Evolutionary conservation across 92 coral and sea anemone genomes (phyloP), one percentile per base, ranked within the genome.

Genomic region (Desmophyllum pertusum): DNA sequence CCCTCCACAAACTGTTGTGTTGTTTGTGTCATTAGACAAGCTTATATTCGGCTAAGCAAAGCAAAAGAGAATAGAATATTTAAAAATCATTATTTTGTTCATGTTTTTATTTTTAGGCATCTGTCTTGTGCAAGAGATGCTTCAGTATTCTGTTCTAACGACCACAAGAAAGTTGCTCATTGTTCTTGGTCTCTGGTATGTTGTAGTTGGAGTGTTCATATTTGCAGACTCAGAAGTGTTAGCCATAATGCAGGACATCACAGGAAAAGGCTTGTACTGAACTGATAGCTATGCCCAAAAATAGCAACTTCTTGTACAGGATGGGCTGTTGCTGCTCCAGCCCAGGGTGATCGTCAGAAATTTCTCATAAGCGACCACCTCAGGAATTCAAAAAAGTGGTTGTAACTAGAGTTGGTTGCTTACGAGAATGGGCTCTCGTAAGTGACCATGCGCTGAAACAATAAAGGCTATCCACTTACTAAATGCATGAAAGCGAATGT

Each of bases 181-280:
- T 51, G 89, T 65, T 18, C 79, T 94, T 41, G 98, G 98, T 46
- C 87, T 81, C 15, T 21, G 87, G 15, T 96, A 90, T 46, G 98
- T 90, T 10, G 88, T 86, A 15, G 71, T 96, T n/a, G 98, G 98
- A 81, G 87, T 84, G 15, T 95, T 95, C 69, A 81, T 95, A 70
- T 95, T 95, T 87, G 94, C 88, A 3, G 94, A 93, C 80, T 93
- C 98, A 7, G 98, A 93, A 84, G 92, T 94, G 63, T 81, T 91
- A 27, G 94, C 98, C 8, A 74, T 95, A 42, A 88, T 86, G 93
- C 83, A 93, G 70, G 98, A 93, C 67, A 72, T 95, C 31, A 83
- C 39, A 59, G 75, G 79, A 35, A 90, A 86, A 55, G 83, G 84
- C 17, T 36, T 86, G 29, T 83, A 75, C 41, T 93, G 68, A 83